Evolutionary conservation across 2,888 invertebrate genomes (phyloP).

Genomic region (Epistrophe eligans): DNA sequence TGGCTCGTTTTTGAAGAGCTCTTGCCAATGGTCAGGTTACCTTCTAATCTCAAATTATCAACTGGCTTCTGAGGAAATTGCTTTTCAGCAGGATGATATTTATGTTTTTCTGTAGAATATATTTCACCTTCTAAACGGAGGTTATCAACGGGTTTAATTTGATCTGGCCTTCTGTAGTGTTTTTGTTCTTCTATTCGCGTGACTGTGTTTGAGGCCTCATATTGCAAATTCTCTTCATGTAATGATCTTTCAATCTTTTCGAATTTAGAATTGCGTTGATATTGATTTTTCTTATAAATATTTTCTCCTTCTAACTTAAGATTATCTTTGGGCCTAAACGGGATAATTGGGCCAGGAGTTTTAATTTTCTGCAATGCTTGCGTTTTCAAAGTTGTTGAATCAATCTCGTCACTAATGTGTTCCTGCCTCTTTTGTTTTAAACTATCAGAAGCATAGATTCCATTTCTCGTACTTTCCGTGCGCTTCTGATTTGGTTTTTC

Average conservation of each 20-base stretch:
- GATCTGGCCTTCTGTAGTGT: constrained; percentile 83
- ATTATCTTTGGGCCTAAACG: constrained; percentile 86
- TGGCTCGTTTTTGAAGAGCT: constrained; percentile 83
- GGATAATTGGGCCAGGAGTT: constrained; percentile 83
- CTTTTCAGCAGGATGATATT: constrained; percentile 83
- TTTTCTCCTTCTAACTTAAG: constrained; percentile 86
- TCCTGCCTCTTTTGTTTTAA: too few species aligned
- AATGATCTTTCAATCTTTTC: constrained; percentile 84
- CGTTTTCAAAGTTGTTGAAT: constrained; percentile 79
- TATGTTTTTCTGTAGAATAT: constrained; percentile 79
- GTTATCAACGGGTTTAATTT: constrained; percentile 84
- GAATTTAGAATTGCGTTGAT: constrained; percentile 79
- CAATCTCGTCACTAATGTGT: constrained; percentile 78
- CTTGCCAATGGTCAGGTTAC: constrained; percentile 82
- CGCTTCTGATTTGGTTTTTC: constrained; percentile 77
- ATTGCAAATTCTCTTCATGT: constrained; percentile 87
- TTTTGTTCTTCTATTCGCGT: constrained; percentile 84
- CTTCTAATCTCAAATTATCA: constrained; percentile 88
- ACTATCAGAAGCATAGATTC: too few species aligned
- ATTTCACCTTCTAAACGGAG: constrained; percentile 79
- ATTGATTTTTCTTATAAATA: constrained; percentile 67
- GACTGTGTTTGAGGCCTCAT: constrained; percentile 85
- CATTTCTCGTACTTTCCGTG: constrained; percentile 83
- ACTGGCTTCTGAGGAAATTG: constrained; percentile 83
- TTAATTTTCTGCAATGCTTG: constrained; percentile 84